These are phyloP conservation scores for Drosophila buzzatii DNA, from an alignment of 2,888 invertebrate species.

Conservation along the genomic window DNA sequence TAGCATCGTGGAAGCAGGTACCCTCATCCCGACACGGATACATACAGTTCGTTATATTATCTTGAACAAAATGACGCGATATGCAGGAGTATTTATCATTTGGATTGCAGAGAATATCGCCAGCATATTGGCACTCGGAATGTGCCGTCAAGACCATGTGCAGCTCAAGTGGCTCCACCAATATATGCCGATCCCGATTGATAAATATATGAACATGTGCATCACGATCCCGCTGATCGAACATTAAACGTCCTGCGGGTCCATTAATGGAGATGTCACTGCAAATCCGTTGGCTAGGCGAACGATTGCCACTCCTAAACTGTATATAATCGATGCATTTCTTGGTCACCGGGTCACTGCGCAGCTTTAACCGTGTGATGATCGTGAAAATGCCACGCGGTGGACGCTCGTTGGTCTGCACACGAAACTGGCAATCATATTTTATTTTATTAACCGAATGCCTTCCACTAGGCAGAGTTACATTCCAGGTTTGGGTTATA, in stretches of 20 bases:
- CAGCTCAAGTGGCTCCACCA: constrained; percentile 78
- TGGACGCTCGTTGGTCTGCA: constrained; percentile 74
- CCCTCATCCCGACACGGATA: constrained; percentile 83
- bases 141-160: constrained; percentile 83
- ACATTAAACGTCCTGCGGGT: constrained; percentile 77
- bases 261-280: constrained; percentile 82
- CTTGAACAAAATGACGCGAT: constrained; percentile 82
- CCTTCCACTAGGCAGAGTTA: constrained; percentile 70
- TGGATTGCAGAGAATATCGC: constrained; percentile 81
- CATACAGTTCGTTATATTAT: constrained; percentile 83
- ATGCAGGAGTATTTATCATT: constrained; percentile 82
- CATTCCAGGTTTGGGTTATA: constrained; percentile 83
- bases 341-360: constrained; percentile 71
- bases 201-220: constrained; percentile 79
- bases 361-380: constrained; percentile 83
- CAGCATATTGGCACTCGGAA: constrained; percentile 78
- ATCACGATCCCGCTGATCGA: constrained; percentile 81
- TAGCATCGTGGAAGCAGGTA: constrained; percentile 81
- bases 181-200: constrained; percentile 71
- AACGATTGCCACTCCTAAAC: constrained; percentile 80
- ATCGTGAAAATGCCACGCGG: constrained; percentile 82
- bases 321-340: constrained; percentile 83
- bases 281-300: constrained; percentile 82
- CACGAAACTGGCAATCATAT: constrained; percentile 82
- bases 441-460: constrained; percentile 76